A percentile compares a stretch with the other conserved stretches of the same genome.
phyloP scores from a whole-genome alignment of 2,797 vertebrate species.

The Leuciscus waleckii region DNA sequence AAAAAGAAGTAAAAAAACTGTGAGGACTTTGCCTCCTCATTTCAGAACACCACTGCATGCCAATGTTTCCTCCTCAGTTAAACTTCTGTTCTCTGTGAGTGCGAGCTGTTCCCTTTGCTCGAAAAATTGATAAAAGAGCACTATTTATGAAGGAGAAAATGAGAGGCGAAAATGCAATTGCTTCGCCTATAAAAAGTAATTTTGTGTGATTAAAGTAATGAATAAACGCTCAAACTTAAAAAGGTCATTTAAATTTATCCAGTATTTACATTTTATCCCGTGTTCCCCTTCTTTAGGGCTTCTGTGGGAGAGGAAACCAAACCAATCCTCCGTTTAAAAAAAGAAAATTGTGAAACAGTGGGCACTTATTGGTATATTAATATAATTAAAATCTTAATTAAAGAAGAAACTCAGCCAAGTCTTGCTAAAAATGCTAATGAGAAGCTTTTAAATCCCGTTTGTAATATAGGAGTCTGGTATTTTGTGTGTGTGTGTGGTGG shows the following conservation, averaged over 20 bases:
- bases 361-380: slow-evolving; percentile 64
- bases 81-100: slow-evolving; percentile 26
- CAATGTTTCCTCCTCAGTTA: neutral
- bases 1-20: neutral
- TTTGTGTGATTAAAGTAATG: slow-evolving; percentile 75
- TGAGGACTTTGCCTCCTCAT: neutral
- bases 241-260: slow-evolving; percentile 62
- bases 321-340: slow-evolving; percentile 66
- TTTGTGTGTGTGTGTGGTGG: slow-evolving; percentile 34
- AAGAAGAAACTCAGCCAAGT: slow-evolving; percentile 64
- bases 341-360: slow-evolving; percentile 67
- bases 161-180: slow-evolving; percentile 61
- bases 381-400: slow-evolving; percentile 69
- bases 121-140: slow-evolving; percentile 62
- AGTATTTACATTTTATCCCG: slow-evolving; percentile 69
- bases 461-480: slow-evolving; percentile 25
- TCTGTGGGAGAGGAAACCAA: slow-evolving; percentile 50
- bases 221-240: slow-evolving; percentile 66
- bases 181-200: slow-evolving; percentile 69
- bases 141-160: slow-evolving; percentile 69
- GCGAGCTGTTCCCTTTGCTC: slow-evolving; percentile 64
- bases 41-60: neutral
- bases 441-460: slow-evolving; percentile 35
- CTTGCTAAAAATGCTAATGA: slow-evolving; percentile 20
- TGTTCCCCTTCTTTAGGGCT: slow-evolving; percentile 65